Evolutionary conservation across 2,888 invertebrate genomes (phyloP), one percentile per base, ranked within the genome.

Genomic region (Ichneumon xanthorius): DNA sequence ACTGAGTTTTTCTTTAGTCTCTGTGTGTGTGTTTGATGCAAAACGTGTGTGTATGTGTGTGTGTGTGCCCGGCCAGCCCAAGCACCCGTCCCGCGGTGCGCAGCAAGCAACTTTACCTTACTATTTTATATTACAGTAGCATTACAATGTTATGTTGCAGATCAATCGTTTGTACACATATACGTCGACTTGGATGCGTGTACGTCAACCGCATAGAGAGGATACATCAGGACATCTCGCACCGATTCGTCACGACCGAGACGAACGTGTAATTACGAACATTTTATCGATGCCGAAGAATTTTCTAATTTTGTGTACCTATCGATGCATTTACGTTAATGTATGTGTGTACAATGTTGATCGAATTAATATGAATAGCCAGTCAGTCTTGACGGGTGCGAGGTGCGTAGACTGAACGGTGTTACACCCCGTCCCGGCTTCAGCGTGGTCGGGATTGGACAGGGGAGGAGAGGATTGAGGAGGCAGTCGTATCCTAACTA

Each of bases 311-410:
- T 9, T 33, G 11, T 33, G 14, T 22, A 70, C 50, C 6, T 26
- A 33, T 16, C n/a, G 63, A 63, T 63, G 63, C 63, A 33, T 63
- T 16, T 5, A 63, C 63, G 63, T 63, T 0, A 16, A 63, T 89
- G 88, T 86, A 89, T 89, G 88, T 87, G 88, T 89, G 88, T 89
- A 89, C 88, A 90, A 88, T 89, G 82, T 71, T 53, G 48, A 61
- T 75, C 79, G 70, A 84, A 75, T 91, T 88, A 90, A 90, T 92
- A 92, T 90, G 91, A 92, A 91, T 91, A 92, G 91, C 92, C 92
- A 92, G 92, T 93, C 93, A 92, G 92, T 93, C 92, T 92, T 92
- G 92, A 90, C 92, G 92, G 92, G 92, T 91, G 87, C 91, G 87
- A 89, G 90, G 91, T 92, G 93, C 92, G 89, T 91, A 90, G 92